Base-by-base conservation (phyloP, 2,888 invertebrate genomes). In the Agelastica alni region DNA sequence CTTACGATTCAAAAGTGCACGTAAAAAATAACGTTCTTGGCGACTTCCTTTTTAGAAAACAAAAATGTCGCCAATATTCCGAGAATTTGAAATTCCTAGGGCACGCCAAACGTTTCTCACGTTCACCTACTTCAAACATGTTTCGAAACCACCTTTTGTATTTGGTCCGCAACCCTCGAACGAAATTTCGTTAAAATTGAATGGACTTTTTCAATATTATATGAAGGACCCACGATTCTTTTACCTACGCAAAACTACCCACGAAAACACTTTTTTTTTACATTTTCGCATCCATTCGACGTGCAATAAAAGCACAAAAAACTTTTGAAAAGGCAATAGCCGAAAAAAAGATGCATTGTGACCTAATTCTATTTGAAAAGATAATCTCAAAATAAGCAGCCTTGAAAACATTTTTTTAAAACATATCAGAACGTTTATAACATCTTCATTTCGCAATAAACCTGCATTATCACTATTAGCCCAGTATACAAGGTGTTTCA, bases 21-120 rank as follows among this genome's bases (percentile, higher is more conserved):
- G n/a, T n/a, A n/a, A n/a, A n/a, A n/a, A n/a, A n/a, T n/a, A n/a
- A n/a, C n/a, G n/a, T n/a, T n/a, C n/a, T n/a, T n/a, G n/a, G n/a
- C n/a, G n/a, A n/a, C n/a, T n/a, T n/a, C n/a, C n/a, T n/a, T n/a
- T n/a, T n/a, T n/a, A n/a, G n/a, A n/a, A n/a, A n/a, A n/a, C n/a
- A n/a, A n/a, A n/a, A n/a, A n/a, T n/a, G n/a, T n/a, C n/a, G n/a
- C n/a, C n/a, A n/a, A n/a, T n/a, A n/a, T n/a, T n/a, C n/a, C n/a
- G n/a, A n/a, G n/a, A n/a, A n/a, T 64, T 62, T 52, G 56, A 61
- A 66, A 67, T 69, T 68, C 67, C 62, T 53, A 57, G 51, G 56
- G 65, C 67, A 65, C 64, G 56, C 60, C 66, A 62, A 62, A 61
- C 65, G 64, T 67, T 69, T 70, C 70, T 68, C 70, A 69, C 68